Evolutionary conservation across 2,113 vertebrate species (phyloP).

Genomic region (Neomonachus schauinslandi): DNA sequence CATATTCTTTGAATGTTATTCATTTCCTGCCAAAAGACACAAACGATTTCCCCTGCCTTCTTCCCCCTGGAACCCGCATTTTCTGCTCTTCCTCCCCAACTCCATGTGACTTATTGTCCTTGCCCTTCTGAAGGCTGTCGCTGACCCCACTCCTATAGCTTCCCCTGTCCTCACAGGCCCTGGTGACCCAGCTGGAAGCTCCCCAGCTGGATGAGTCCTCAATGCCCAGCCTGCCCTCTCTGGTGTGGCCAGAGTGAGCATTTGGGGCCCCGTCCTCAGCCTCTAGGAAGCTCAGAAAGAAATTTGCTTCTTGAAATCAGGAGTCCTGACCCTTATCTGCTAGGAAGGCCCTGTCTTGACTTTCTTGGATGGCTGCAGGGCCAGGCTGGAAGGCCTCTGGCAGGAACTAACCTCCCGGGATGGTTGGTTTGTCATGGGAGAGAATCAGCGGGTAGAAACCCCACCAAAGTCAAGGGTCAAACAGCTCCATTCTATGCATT

Average conservation of each 20-base stretch:
- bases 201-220: neutral
- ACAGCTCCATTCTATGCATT: neutral
- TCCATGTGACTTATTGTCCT: neutral
- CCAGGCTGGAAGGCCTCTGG: neutral
- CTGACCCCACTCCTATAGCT: neutral
- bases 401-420: neutral
- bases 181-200: neutral
- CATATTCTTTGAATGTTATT: conserved; percentile 60
- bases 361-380: neutral
- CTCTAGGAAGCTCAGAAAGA: neutral
- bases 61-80: neutral
- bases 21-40: conserved; percentile 66
- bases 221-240: neutral
- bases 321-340: neutral
- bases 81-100: neutral
- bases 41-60: neutral
- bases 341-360: neutral
- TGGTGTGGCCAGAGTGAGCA: neutral
- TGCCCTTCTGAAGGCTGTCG: neutral
- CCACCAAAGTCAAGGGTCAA: neutral
- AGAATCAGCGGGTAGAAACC: neutral
- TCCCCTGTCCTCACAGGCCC: neutral
- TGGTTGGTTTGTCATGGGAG: neutral
- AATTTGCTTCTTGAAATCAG: neutral
- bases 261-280: neutral